Evolutionary conservation across 53 echinoderm and acorn worm species (phyloP), one percentile per base, ranked within the genome.

Genomic region (Echinarachnius parma): DNA sequence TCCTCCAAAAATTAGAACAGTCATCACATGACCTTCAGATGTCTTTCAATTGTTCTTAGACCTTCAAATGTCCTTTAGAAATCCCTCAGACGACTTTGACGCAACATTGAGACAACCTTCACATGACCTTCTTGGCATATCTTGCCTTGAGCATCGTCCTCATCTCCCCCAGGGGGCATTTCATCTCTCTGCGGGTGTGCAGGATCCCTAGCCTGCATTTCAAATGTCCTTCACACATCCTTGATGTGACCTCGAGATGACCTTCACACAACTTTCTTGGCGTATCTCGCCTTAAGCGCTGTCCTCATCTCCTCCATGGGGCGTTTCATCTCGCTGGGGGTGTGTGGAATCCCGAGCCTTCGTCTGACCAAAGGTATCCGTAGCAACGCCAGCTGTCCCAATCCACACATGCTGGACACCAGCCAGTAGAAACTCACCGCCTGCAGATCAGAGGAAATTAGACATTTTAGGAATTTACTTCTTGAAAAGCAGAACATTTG

Each of bases 301-400:
- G 80, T 66, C 56, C 55, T 71, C 79, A 84, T 90, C 61, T 93
- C 93, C 34, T 80, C 34, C 2, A 77, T 20, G 14, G 93, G 93
- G 31, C 55, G 77, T 42, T 86, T 93, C 93, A 93, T 86, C 75
- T 93, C 93, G 20, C 89, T 86, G 26, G 86, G 89, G 23, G 87
- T 59, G 4, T 63, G 77, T 11, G 89, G 83, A 37, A 93, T 93
- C 23, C 82, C 80, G 16, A 90, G 19, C 1, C 42, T 21, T 28
- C 93, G 71, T 13, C 93, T 62, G 28, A 83, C 45, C 16, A 60
- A 22, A 3, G 83, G 83, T 20, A 59, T 80, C 39, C 84, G 76
- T 10, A 93, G 78, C 2, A 93, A 49, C 5, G 80, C 77, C 54
- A 86, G 82, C 60, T 93, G 81, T 26, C 60, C 81, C 14, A 93